Conservation (phyloP, 2,113 vertebrate species). For the Otocyon megalotis region DNA sequence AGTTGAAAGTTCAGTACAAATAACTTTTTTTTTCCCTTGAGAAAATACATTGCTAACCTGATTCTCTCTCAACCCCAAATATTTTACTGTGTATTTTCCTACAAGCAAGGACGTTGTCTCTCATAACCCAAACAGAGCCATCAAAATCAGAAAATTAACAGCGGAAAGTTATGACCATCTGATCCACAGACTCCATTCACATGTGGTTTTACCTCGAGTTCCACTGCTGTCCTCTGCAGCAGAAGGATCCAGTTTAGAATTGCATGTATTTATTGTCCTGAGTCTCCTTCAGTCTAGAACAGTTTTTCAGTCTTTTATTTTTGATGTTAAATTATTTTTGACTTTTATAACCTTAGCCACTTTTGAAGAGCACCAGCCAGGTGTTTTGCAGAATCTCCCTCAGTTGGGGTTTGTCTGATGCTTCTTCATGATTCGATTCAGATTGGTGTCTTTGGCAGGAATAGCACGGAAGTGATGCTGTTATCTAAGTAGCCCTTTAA, state of each 20-base stretch:
- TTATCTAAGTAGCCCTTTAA: neutral
- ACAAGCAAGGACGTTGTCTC: neutral
- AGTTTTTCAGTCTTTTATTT: neutral
- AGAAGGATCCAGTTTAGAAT: neutral
- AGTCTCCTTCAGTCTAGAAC: neutral
- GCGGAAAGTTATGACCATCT: neutral
- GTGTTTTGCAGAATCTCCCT: neutral
- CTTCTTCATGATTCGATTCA: neutral
- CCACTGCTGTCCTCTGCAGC: neutral
- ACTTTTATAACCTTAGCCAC: neutral
- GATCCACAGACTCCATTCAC: neutral
- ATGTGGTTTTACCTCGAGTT: neutral
- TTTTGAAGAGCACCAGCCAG: neutral
- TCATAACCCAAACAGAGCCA: neutral
- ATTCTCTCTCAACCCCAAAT: neutral
- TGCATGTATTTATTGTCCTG: neutral
- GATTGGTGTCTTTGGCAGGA: neutral
- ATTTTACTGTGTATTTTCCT: neutral
- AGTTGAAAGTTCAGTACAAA: neutral
- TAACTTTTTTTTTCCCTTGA: neutral
- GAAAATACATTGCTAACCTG: constrained; percentile 11
- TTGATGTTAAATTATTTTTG: neutral
- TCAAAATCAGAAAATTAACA: neutral
- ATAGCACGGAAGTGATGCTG: neutral
- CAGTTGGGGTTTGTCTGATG: neutral